Conservation (phyloP, 2,888 invertebrate genomes). For the Orthosia incerta region DNA sequence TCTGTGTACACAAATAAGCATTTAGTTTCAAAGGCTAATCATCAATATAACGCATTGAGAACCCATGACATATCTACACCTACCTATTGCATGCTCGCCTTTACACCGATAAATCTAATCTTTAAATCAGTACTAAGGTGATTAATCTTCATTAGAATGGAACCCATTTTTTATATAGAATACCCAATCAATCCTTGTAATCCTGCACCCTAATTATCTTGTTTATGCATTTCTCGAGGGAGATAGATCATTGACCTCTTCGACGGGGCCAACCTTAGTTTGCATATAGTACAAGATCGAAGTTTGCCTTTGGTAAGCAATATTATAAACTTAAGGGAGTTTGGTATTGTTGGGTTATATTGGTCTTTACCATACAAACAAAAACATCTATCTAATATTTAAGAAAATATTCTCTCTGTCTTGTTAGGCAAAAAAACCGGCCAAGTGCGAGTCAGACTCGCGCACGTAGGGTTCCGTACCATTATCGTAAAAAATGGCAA, state of each 20-base stretch:
- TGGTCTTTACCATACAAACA: too few relatives aligned
- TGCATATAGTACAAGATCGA: conserved; percentile 22
- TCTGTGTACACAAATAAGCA: too few relatives aligned
- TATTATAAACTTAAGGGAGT: conserved; percentile 9
- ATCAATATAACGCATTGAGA: too few relatives aligned
- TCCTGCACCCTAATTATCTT: conserved; percentile 30
- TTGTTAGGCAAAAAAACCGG: too few relatives aligned
- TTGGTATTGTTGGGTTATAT: background rate
- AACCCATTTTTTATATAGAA: conserved; percentile 26
- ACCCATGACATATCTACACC: background rate
- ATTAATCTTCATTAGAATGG: conserved; percentile 41
- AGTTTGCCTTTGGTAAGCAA: conserved; percentile 3
- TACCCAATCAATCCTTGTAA: conserved; percentile 39
- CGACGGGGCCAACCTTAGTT: conserved; percentile 16
- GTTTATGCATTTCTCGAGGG: conserved; percentile 37
- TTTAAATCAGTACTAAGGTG: background rate
- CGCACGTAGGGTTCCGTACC: too few relatives aligned
- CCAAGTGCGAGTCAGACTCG: too few relatives aligned
- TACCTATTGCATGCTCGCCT: conserved; percentile 9
- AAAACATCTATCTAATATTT: background rate
- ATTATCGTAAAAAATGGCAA: too few relatives aligned
- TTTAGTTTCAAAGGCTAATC: too few relatives aligned
- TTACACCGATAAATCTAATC: conserved; percentile 2
- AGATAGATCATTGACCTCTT: conserved; percentile 42
- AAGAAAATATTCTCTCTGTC: background rate